These are phyloP conservation scores for Zosterops borbonicus DNA, from an alignment of 2,113 vertebrate genomes.

Conservation along the genomic window DNA sequence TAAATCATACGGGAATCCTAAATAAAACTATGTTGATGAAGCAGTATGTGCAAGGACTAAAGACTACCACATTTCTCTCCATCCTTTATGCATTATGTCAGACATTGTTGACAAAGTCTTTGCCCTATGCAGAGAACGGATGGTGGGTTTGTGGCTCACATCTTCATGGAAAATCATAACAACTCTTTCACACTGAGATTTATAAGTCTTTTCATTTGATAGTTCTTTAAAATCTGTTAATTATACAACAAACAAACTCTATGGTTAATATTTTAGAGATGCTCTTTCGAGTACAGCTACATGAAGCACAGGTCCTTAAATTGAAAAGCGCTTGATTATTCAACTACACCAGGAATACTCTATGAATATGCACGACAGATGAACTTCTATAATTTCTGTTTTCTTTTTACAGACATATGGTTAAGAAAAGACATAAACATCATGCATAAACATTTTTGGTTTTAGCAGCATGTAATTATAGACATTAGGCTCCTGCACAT, in stretches of 20 bases:
- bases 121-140: neutral
- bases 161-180: neutral
- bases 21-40: slow-evolving; percentile 36
- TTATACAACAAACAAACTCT: neutral
- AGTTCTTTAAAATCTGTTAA: neutral
- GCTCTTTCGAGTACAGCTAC: neutral
- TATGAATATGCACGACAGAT: neutral
- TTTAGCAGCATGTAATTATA: slow-evolving; percentile 53
- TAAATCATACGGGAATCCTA: slow-evolving; percentile 14
- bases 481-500: slow-evolving; percentile 7
- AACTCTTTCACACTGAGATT: neutral
- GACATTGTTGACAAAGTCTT: neutral
- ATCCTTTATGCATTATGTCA: neutral
- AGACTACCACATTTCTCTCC: neutral
- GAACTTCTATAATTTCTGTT: slow-evolving; percentile 29
- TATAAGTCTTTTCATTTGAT: slow-evolving; percentile 4
- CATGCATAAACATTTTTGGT: slow-evolving; percentile 9
- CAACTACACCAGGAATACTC: neutral
- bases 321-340: neutral
- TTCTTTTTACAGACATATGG: neutral
- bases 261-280: neutral
- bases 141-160: slow-evolving; percentile 5
- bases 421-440: slow-evolving; percentile 43
- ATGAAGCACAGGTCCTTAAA: slow-evolving; percentile 9
- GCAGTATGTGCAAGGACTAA: neutral